phyloP scores from a whole-genome alignment of 2,113 vertebrate species.

The Anguilla japonica region DNA sequence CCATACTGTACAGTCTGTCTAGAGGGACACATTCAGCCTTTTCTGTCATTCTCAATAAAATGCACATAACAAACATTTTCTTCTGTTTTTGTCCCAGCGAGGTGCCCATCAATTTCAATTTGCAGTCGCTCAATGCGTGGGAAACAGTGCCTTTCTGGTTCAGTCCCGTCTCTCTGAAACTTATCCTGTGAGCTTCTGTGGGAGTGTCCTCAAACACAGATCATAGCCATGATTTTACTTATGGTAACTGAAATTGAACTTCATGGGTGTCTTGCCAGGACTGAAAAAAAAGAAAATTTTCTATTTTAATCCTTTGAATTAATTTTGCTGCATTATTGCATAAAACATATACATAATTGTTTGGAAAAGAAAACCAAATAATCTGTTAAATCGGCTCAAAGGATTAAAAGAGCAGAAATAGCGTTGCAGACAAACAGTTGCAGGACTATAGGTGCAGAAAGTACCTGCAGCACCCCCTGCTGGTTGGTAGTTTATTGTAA shows the following conservation, averaged over 20 bases:
- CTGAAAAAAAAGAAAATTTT: too few relatives aligned
- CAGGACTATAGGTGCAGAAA: too few relatives aligned
- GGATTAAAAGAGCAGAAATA: too few relatives aligned
- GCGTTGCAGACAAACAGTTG: too few relatives aligned
- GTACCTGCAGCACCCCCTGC: too few relatives aligned
- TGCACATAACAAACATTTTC: not conserved
- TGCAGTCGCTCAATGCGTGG: not conserved
- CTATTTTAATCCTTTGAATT: too few relatives aligned
- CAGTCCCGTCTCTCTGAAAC: not conserved
- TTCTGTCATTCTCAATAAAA: not conserved
- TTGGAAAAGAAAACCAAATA: too few relatives aligned
- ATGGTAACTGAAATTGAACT: not conserved
- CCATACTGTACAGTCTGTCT: not conserved
- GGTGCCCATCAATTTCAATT: slow-evolving; percentile 6
- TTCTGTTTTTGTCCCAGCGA: not conserved
- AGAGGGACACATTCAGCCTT: not conserved
- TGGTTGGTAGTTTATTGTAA: too few relatives aligned
- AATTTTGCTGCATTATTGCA: too few relatives aligned
- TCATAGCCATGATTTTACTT: not conserved
- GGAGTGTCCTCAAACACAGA: not conserved
- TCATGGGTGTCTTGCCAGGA: too few relatives aligned
- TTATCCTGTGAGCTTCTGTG: not conserved
- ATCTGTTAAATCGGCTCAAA: too few relatives aligned
- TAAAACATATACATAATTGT: too few relatives aligned
- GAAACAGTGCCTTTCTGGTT: not conserved